Evolutionary conservation across 2,113 vertebrate genomes (phyloP), one percentile per base, ranked within the genome.

Genomic region (Caracal caracal): DNA sequence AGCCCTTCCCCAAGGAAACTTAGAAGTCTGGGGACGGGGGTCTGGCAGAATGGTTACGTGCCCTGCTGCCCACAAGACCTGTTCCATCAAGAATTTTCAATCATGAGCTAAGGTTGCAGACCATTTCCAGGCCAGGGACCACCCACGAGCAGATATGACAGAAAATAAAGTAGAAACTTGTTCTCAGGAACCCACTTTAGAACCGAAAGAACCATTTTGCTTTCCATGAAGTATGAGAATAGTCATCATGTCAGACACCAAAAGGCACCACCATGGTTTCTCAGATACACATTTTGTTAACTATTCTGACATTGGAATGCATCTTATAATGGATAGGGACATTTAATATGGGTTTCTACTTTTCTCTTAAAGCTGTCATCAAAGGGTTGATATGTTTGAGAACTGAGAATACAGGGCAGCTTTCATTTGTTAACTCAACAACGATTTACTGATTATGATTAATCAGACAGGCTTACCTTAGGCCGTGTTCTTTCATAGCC

Each of bases 101-200:
- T 93, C 59, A 13, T 73, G 65, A 61, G 33, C 70, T 47, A 30
- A 82, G 63, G 47, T 81, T 90, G 43, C 78, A 91, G 65, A 47
- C 26, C 35, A 47, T 94, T 88, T 85, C 63, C 92, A 93, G 79
- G 24, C 68, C 73, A 65, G 40, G 66, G 16, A 80, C 86, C 92
- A 79, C 61, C 61, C 40, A 82, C 91, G 47, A 96, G 49, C 79
- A 89, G 47, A 84, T 75, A 71, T 47, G 49, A 83, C 51, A 70
- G 82, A 79, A 94, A 94, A 61, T 81, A 87, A 95, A 88, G 84
- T 7, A 75, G 68, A 88, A 98, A 94, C 83, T 68, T 93, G 37
- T 35, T 82, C 49, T 30, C 75, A 91, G 73, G 53, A 97, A 91
- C 49, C 85, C 61, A 73, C 88, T 81, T 92, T 49, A 94, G 78